A percentile compares a stretch with the other conserved stretches of the same genome.
phyloP scores from a whole-genome alignment of 2,797 vertebrate genomes.

The Anguilla obscura region DNA sequence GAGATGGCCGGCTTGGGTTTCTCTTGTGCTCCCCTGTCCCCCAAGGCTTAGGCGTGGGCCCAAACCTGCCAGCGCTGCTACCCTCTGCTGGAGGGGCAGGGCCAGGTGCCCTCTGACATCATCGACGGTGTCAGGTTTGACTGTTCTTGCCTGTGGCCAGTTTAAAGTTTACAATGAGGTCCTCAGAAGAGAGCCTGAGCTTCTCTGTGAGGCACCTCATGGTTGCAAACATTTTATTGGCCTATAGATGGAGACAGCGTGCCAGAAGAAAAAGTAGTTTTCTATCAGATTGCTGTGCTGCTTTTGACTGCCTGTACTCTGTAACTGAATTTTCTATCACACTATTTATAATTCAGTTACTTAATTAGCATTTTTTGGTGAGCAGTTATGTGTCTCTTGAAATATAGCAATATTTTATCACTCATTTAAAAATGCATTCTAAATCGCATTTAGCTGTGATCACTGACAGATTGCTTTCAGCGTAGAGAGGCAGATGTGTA shows the following conservation, averaged over 20 bases:
- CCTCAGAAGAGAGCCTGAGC: not conserved
- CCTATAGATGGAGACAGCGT: slow-evolving; percentile 64
- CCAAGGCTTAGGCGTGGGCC: not conserved
- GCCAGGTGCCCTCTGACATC: slow-evolving; percentile 6
- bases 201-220: not conserved
- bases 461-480: not conserved
- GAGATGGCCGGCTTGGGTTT: not conserved
- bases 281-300: not conserved
- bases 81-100: not conserved
- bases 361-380: not conserved
- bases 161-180: not conserved
- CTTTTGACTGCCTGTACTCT: not conserved
- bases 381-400: not conserved
- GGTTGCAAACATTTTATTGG: not conserved
- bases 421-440: not conserved
- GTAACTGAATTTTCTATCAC: not conserved
- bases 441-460: not conserved
- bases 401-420: not conserved
- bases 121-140: not conserved
- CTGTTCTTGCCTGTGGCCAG: not conserved
- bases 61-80: not conserved
- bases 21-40: not conserved
- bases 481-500: not conserved
- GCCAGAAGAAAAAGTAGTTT: slow-evolving; percentile 23
- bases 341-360: not conserved